Conservation (phyloP, 2,797 vertebrate species). For the Hylomyscus alleni region DNA sequence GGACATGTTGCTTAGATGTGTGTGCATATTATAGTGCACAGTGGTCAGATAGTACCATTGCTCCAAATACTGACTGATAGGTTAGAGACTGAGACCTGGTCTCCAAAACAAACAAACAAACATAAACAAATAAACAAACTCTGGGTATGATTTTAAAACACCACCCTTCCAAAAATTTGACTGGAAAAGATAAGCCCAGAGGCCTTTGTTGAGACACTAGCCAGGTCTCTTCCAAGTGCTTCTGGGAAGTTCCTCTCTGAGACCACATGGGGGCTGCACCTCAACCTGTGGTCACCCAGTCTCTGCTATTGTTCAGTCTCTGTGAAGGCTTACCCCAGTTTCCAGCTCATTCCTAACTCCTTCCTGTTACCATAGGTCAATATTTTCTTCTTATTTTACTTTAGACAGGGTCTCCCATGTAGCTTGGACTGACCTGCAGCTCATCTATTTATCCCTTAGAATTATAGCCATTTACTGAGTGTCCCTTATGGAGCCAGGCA, state of each 20-base stretch:
- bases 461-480: neutral
- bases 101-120: neutral
- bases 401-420: neutral
- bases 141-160: neutral
- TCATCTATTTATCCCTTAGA: neutral
- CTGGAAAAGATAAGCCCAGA: constrained; percentile 1
- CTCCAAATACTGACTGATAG: neutral
- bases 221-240: neutral
- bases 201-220: neutral
- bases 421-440: neutral
- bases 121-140: neutral
- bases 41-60: neutral
- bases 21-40: too few relatives aligned
- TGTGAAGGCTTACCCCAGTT: neutral
- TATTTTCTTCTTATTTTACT: neutral
- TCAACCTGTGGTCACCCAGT: neutral
- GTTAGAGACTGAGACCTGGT: neutral
- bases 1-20: neutral
- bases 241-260: neutral
- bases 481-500: neutral
- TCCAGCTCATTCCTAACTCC: neutral
- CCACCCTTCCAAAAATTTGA: neutral
- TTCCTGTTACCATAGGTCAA: neutral
- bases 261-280: neutral
- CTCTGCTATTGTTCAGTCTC: neutral